Evolutionary conservation across 2,888 invertebrate species (phyloP).

Genomic region (Cataglyphis rosenhaueri): DNA sequence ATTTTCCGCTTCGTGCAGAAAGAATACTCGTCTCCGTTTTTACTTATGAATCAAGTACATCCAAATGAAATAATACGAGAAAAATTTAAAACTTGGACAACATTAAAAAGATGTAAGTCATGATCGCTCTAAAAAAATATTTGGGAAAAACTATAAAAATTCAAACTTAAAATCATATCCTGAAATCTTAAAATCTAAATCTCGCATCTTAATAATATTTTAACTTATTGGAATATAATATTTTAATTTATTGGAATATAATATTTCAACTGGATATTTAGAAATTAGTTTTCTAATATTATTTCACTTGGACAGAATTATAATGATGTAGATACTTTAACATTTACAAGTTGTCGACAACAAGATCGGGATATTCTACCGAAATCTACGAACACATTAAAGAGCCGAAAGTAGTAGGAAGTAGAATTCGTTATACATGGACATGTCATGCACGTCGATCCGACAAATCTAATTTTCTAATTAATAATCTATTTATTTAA

Average conservation of each 20-base stretch:
- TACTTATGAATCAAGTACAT: constrained; percentile 11
- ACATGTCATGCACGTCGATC: constrained; percentile 38
- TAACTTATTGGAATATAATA: not conserved
- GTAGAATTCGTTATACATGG: constrained; percentile 40
- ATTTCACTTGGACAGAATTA: constrained; percentile 45
- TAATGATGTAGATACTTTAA: constrained; percentile 18
- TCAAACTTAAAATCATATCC: not conserved
- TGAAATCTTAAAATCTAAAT: not conserved
- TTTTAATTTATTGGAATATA: not conserved
- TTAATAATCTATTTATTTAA: constrained; percentile 43
- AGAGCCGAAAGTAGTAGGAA: constrained; percentile 31
- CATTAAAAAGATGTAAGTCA: not conserved
- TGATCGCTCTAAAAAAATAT: not conserved
- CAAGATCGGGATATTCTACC: constrained; percentile 48
- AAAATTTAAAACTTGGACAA: not conserved
- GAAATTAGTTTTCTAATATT: constrained; percentile 14
- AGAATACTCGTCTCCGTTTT: not conserved
- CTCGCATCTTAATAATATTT: not conserved
- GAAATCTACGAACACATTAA: constrained; percentile 50
- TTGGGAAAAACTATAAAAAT: not conserved
- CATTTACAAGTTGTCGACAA: constrained; percentile 39
- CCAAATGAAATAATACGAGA: constrained; percentile 36
- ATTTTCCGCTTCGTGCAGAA: not conserved
- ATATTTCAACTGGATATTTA: not conserved
- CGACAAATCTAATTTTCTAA: constrained; percentile 38